phyloP scores from a whole-genome alignment of 2,113 vertebrate genomes.

The Hipposideros armiger region DNA sequence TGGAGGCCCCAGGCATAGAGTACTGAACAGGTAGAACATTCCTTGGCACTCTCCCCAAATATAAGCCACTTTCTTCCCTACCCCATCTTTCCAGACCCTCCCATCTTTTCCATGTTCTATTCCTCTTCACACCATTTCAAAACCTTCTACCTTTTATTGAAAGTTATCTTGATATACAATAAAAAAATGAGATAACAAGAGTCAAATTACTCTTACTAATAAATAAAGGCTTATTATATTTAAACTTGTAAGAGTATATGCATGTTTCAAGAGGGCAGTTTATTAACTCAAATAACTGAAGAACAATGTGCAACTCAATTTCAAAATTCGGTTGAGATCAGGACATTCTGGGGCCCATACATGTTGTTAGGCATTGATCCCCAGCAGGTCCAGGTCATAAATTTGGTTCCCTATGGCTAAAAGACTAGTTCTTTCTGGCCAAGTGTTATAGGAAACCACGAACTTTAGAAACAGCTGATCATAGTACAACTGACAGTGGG shows the following conservation, averaged over 20 bases:
- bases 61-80: neutral
- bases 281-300: slow-evolving; percentile 5
- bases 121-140: neutral
- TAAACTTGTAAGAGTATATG: neutral
- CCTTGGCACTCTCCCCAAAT: neutral
- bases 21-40: neutral
- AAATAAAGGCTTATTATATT: neutral
- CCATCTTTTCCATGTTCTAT: neutral
- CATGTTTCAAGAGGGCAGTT: neutral
- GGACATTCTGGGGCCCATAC: neutral
- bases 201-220: neutral
- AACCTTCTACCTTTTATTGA: neutral
- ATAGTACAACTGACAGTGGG: neutral
- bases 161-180: neutral
- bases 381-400: neutral
- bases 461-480: neutral
- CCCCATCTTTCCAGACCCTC: neutral
- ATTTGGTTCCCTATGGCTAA: neutral
- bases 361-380: neutral
- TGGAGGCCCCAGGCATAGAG: neutral
- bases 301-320: neutral
- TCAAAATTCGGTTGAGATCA: neutral
- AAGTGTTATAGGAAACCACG: neutral
- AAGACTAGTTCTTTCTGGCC: neutral
- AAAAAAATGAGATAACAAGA: neutral